Evolutionary conservation across 2,797 vertebrate genomes (phyloP), one percentile per base, ranked within the genome.

Genomic region (Acipenser transmontanus): DNA sequence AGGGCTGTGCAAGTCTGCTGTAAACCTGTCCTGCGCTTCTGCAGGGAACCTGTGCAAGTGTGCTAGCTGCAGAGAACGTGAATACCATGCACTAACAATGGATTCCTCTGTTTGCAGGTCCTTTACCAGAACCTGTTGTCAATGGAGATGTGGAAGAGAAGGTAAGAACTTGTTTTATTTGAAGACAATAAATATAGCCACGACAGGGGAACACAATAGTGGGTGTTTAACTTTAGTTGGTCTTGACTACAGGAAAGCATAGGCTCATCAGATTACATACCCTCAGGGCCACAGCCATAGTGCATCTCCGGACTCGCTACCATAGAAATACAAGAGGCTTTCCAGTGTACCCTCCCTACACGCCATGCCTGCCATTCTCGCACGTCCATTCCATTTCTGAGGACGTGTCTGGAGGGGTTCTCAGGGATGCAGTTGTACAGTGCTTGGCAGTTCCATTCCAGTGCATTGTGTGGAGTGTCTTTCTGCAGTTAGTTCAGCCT

Each of bases 61-160:
- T 75, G 1, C 0, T 69, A 68, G 63, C 10, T 64, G 60, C 34
- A 34, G 34, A 34, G 34, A 34, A 34, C 34, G 34, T 34, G 34
- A 34, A 34, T 34, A 34, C 34, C 34, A 34, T 34, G 34, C 34
- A 34, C 34, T 34, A 34, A 34, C 34, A 34, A 34, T 34, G 34
- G 34, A 34, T 34, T 34, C 34, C 52, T 50, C 7, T 72, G 59
- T 66, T 62, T 61, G 0, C 83, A 98, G 95, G 94, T 89, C 87
- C 89, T 6, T 79, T 97, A 84, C 95, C 95, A 50, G 91, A 95
- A 74, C 92, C 93, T 8, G 76, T 91, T 64, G 67, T 86, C 72
- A 97, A 97, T 49, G 93, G 94, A 6, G 90, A 89, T 50, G 72
- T 88, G 71, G 93, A 87, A 62, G 81, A 85, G 76, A 96, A 96